Base-by-base conservation (phyloP, 2,888 invertebrate genomes). In the Tetramorium bicarinatum region DNA sequence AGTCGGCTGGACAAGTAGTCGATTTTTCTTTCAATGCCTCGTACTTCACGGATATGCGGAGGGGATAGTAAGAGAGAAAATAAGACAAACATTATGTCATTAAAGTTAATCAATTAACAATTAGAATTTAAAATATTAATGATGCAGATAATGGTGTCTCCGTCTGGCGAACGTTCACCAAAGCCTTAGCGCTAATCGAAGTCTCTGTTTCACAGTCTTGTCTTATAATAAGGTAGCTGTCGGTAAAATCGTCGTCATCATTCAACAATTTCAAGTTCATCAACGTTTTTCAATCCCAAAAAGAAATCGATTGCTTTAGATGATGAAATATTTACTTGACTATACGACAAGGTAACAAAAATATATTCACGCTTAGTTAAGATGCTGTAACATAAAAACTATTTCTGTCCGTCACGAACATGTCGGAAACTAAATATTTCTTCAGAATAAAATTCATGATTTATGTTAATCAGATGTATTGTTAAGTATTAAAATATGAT, bases 151-250 rank as follows among this genome's bases (percentile, higher is more conserved):
- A 90, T 89, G 86, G 94, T 94, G 94, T 81, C 94, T 94, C 94
- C 94, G 93, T 90, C 94, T 94, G 87, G 94, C 85, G 94, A 93
- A 89, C 90, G 87, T 86, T 85, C 71, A 88, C 82, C 84, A 89
- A 92, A 93, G 90, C 87, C 86, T 61, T 59, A 64, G 34, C 56
- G 13, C 29, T 88, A 87, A 85, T 85, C 83, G 71, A 83, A 67
- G 72, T 67, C 74, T 79, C 64, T 49, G n/a, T 67, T 67, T 67
- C 66, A 54, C 62, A 76, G 83, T 44, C 52, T 54, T 76, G 84
- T 79, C 79, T 80, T 69, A 34, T 34, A 59, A 67, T 76, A 77
- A 80, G n/a, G 47, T 83, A 47, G 52, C 88, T 18, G 90, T 91
- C 90, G 91, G 91, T 91, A 91, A 91, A 75, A 90, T 91, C 90